A percentile compares a stretch with the other conserved stretches of the same genome.
These are phyloP conservation scores for Trichopoda pennipes DNA, from an alignment of 2,888 invertebrate genomes.

Conservation along the genomic window DNA sequence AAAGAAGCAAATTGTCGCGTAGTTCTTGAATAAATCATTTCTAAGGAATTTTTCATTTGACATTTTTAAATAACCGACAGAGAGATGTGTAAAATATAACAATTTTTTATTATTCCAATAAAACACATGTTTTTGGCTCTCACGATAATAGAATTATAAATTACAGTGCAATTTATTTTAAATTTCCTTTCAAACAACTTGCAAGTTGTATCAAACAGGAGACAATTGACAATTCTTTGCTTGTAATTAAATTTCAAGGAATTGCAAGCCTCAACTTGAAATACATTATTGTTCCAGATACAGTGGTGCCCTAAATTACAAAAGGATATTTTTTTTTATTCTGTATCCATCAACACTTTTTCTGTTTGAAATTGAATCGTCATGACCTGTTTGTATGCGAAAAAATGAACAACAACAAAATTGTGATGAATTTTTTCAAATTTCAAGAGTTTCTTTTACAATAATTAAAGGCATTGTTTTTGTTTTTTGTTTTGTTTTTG, in stretches of 20 bases:
- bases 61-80: too few species aligned
- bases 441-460: slow-evolving; percentile 64
- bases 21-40: too few species aligned
- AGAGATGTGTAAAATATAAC: too few species aligned
- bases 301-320: slow-evolving; percentile 48
- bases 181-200: slow-evolving; percentile 46
- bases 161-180: slow-evolving; percentile 59
- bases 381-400: slow-evolving; percentile 60
- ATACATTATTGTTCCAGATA: slow-evolving; percentile 10
- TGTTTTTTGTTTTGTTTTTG: slow-evolving; percentile 41
- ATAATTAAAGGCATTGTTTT: slow-evolving; percentile 75
- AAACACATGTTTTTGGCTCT: too few species aligned
- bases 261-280: slow-evolving; percentile 42
- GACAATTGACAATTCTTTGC: slow-evolving; percentile 42
- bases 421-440: slow-evolving; percentile 8
- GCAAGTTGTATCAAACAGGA: slow-evolving; percentile 9
- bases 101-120: too few species aligned
- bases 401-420: slow-evolving; percentile 23
- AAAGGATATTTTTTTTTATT: slow-evolving; percentile 34
- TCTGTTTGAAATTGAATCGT: slow-evolving; percentile 44
- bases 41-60: too few species aligned
- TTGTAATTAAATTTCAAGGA: slow-evolving; percentile 40
- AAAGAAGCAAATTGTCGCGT: too few species aligned
- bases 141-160: slow-evolving; percentile 14
- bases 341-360: not conserved